Conservation (phyloP, 2,797 vertebrate genomes). For the Poeciliopsis presidionis region DNA sequence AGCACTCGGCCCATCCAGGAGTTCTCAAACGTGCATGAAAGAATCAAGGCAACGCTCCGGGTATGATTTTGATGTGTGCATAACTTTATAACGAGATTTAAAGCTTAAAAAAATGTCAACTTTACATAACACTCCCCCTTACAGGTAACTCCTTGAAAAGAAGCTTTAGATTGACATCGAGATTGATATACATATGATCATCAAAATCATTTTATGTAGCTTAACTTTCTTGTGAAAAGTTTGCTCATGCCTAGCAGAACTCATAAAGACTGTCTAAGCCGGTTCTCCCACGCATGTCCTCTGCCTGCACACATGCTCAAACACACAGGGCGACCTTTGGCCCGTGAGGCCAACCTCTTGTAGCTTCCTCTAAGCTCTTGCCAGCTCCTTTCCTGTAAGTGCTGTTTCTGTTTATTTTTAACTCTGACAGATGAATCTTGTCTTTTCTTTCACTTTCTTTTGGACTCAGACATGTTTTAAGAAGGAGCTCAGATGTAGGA, state of each 20-base stretch:
- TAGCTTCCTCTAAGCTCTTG: slow-evolving; percentile 52
- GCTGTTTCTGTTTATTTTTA: slow-evolving; percentile 73
- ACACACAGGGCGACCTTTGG: slow-evolving; percentile 47
- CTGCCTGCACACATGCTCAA: slow-evolving; percentile 13
- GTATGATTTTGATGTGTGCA: too few relatives aligned
- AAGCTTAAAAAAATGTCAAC: too few relatives aligned
- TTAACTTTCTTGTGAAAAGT: slow-evolving; percentile 13
- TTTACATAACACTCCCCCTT: too few relatives aligned
- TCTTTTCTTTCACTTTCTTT: slow-evolving; percentile 50
- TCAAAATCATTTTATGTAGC: neutral
- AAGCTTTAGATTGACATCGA: neutral
- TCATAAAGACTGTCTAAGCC: slow-evolving; percentile 17
- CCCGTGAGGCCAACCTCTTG: slow-evolving; percentile 41
- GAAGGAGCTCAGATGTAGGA: slow-evolving; percentile 41
- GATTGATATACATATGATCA: neutral
- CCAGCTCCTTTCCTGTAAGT: slow-evolving; percentile 53
- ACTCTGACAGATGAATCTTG: slow-evolving; percentile 62
- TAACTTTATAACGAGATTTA: too few relatives aligned
- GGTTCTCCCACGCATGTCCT: slow-evolving; percentile 2
- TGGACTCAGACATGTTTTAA: slow-evolving; percentile 39
- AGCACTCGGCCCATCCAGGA: too few relatives aligned
- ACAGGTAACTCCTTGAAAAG: too few relatives aligned
- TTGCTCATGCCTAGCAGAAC: slow-evolving; percentile 19
- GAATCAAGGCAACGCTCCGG: too few relatives aligned
- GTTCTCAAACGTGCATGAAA: too few relatives aligned